Percentiles rank a stretch among this genome's conserved stretches.
Evolutionary conservation across 2,113 vertebrate genomes (phyloP).

Genomic region (Isurus oxyrinchus): DNA sequence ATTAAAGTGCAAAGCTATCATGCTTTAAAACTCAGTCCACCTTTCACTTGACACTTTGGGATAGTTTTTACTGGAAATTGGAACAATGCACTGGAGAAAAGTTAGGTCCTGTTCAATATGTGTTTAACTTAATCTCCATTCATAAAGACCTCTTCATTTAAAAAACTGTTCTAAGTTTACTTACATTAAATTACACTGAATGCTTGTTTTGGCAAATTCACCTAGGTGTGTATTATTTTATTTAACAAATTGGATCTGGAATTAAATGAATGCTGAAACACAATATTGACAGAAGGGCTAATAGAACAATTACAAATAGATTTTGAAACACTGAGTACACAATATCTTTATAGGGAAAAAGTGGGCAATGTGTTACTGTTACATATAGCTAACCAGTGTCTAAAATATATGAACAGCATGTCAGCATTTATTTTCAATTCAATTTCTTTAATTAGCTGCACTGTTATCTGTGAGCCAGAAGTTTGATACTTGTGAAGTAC

Average conservation of each 20-base stretch:
- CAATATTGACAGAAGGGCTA: neutral
- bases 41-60: neutral
- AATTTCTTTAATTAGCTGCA: neutral
- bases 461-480: neutral
- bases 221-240: neutral
- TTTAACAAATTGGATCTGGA: neutral
- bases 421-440: neutral
- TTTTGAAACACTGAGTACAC: neutral
- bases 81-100: neutral
- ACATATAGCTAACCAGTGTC: too few relatives aligned
- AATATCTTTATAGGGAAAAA: neutral
- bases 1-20: neutral
- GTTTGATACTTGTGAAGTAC: neutral
- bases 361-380: neutral
- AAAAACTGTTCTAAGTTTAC: too few relatives aligned
- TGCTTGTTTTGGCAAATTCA: neutral
- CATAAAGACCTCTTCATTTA: too few relatives aligned
- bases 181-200: too few relatives aligned
- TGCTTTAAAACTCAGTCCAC: neutral
- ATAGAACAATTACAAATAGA: neutral
- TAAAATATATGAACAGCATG: too few relatives aligned
- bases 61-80: neutral
- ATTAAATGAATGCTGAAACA: neutral
- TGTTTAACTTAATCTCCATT: neutral
- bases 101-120: neutral